phyloP scores from a whole-genome alignment of 2,888 invertebrate species.

The Autographa gamma region DNA sequence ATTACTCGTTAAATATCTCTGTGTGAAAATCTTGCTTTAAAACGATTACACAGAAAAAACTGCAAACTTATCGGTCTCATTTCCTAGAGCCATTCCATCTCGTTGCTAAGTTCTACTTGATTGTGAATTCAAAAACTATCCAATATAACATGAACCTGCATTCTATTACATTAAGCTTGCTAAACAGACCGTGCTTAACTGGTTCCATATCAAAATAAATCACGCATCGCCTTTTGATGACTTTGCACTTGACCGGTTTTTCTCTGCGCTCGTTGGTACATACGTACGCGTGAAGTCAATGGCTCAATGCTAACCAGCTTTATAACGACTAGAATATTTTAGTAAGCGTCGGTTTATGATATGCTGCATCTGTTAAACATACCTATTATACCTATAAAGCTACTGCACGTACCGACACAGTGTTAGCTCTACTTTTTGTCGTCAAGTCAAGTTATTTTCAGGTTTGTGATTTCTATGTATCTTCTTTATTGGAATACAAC shows the following conservation, averaged over 20 bases:
- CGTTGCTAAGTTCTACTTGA: background rate
- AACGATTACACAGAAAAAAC: background rate
- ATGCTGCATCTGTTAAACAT: background rate
- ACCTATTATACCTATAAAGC: background rate
- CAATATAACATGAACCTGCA: background rate
- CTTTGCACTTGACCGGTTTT: conserved; percentile 8
- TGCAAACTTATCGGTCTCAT: background rate
- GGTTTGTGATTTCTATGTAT: background rate
- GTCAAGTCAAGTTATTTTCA: no score
- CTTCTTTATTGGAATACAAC: background rate
- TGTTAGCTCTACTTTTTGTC: no score
- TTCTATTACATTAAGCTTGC: background rate
- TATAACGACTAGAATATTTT: background rate
- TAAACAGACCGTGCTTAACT: background rate
- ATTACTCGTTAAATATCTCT: conserved; percentile 7
- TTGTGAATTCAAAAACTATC: conserved; percentile 1
- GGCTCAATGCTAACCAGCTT: background rate
- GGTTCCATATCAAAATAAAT: conserved; percentile 4
- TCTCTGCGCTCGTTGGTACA: conserved; percentile 1
- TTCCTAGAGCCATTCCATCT: background rate
- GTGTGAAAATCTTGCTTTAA: background rate
- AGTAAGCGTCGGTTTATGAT: background rate
- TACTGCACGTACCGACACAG: no score
- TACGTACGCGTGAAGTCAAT: background rate
- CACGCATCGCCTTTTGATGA: background rate